phyloP scores from a whole-genome alignment of 1,140 invertebrate genomes.

The Eciton burchellii region DNA sequence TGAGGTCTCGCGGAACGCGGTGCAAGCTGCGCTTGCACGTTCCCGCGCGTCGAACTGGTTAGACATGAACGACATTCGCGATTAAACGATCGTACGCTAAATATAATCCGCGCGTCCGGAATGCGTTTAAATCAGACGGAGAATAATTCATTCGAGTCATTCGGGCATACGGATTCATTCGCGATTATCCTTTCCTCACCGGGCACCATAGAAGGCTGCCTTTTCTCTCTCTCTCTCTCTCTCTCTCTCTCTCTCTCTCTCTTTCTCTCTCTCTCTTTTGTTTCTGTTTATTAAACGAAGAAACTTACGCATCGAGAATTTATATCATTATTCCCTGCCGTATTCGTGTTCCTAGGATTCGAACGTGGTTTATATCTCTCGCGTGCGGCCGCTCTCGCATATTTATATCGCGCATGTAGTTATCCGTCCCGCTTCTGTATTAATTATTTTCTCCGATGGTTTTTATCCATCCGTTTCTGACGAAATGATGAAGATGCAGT shows the following conservation, averaged over 20 bases:
- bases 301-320: background rate
- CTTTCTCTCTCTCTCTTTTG: background rate
- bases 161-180: slow-evolving; percentile 27
- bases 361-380: slow-evolving; percentile 37
- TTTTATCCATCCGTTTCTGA: slow-evolving; percentile 30
- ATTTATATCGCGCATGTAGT: slow-evolving; percentile 19
- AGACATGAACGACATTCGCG: background rate
- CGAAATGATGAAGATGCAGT: slow-evolving; percentile 52
- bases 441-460: slow-evolving; percentile 11
- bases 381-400: slow-evolving; percentile 1
- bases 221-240: background rate
- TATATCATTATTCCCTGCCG: slow-evolving; percentile 24
- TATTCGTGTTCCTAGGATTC: slow-evolving; percentile 14
- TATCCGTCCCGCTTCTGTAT: slow-evolving; percentile 24
- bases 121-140: background rate
- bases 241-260: background rate
- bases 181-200: background rate
- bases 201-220: background rate
- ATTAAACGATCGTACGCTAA: background rate
- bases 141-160: slow-evolving; percentile 21
- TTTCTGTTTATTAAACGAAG: slow-evolving; percentile 18
- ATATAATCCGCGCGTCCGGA: background rate
- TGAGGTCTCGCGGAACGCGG: background rate
- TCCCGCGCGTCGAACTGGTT: slow-evolving; percentile 10
- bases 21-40: background rate